Evolutionary conservation across 30 jellyfish, hydroid and myxozoan genomes (phyloP), one percentile per base, ranked within the genome.

Genomic region (Turritopsis dohrnii): DNA sequence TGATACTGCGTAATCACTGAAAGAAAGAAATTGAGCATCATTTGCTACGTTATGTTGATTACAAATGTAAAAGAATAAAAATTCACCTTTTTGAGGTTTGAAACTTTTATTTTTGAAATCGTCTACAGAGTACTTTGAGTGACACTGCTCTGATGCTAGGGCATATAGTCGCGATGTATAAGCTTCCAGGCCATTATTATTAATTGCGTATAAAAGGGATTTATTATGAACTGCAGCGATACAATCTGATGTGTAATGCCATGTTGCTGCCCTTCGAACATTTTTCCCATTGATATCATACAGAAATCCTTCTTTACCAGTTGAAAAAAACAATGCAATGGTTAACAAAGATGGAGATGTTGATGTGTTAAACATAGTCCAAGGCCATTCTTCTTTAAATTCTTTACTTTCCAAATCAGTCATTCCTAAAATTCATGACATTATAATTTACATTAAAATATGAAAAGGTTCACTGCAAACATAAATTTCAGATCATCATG

Each of bases 141-240:
- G 23, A n/a, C 79, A 80, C 41, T 77, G 76, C 23, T 29, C 85
- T 16, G 96, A 88, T 20, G 98, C 96, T 31, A 93, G 80, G 13
- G 99, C 66, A 81, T 94, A 94, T 52, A 94, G 88, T 54, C 99
- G 82, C 4, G 95, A 81, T 9, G 99, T 88, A 86, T 88, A 94
- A 9, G 96, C 84, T 66, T 89, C 99, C 18, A 94, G 84, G 20
- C 99, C 99, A 83, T 86, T 89, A 28, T 41, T 84, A 25, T 96
- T 94, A 65, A 94, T 66, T 30, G 84, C 88, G 72, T 88, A 77
- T 24, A 94, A 94, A 75, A 85, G 54, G 18, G 86, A 77, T 53
- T 52, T 84, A n/a, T 92, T 86, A 66, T 89, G 87, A 41, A 79
- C 29, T 23, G 99, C 96, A 66, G 89, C 72, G 8, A 79, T 41